These are phyloP conservation scores for Caprella mutica DNA, from an alignment of 2,888 invertebrate genomes.

Conservation along the genomic window DNA sequence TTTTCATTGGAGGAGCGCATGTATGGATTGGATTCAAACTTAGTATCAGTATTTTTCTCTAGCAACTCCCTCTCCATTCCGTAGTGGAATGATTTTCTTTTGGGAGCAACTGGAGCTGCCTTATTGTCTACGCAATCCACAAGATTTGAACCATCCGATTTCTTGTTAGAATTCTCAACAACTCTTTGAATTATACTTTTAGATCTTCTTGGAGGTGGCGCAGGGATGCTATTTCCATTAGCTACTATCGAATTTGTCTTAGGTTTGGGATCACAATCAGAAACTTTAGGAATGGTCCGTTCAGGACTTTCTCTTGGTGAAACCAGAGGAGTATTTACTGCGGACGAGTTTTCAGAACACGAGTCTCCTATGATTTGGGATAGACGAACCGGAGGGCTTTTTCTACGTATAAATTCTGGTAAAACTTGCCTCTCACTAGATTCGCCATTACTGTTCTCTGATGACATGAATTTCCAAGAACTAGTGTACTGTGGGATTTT, in stretches of 20 bases:
- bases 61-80: background rate
- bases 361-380: constrained; percentile 26
- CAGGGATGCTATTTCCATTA: background rate
- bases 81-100: background rate
- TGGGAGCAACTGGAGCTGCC: background rate
- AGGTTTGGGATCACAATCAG: too few relatives aligned
- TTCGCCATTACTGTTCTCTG: background rate
- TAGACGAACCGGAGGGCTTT: constrained; percentile 24
- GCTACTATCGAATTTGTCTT: too few relatives aligned
- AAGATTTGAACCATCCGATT: too few relatives aligned
- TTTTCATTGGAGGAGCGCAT: too few relatives aligned
- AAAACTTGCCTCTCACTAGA: background rate
- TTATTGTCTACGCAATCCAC: too few relatives aligned
- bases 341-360: constrained; percentile 19
- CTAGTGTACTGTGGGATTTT: constrained; percentile 8
- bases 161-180: too few relatives aligned
- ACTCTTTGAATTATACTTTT: too few relatives aligned
- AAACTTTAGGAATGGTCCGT: too few relatives aligned
- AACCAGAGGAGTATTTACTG: constrained; percentile 20
- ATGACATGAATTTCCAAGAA: constrained; percentile 6
- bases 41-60: too few relatives aligned
- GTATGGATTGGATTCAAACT: too few relatives aligned
- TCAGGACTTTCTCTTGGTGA: constrained; percentile 27
- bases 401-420: background rate
- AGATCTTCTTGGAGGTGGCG: constrained; percentile 1